These are phyloP conservation scores for Zele albiditarsus DNA, from an alignment of 2,888 invertebrate species.

Conservation along the genomic window DNA sequence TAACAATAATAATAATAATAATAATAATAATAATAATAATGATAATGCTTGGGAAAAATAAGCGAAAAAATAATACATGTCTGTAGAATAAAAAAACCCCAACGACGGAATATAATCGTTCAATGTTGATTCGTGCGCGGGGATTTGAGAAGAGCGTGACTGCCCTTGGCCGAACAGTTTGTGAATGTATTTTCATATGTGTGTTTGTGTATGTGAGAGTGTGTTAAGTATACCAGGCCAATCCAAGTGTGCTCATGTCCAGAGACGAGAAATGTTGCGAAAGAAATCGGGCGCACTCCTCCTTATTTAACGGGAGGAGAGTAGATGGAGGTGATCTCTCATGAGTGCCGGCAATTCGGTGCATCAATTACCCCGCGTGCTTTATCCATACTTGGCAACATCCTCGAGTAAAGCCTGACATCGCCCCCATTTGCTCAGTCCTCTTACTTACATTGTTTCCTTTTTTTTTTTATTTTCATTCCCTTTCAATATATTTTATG, in stretches of 20 bases:
- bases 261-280: constrained; percentile 42
- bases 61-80: background rate
- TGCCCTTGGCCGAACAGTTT: constrained; percentile 52
- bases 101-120: constrained; percentile 32
- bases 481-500: background rate
- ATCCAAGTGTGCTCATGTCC: constrained; percentile 47
- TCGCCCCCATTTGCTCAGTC: constrained; percentile 15
- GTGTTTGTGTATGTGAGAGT: background rate
- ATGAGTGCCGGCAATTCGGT: constrained; percentile 46
- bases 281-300: constrained; percentile 32
- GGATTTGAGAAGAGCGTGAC: constrained; percentile 44
- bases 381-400: constrained; percentile 39
- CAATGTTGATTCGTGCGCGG: constrained; percentile 12
- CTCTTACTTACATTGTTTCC: background rate
- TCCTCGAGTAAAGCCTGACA: constrained; percentile 15
- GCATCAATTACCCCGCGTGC: constrained; percentile 54
- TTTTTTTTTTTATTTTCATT: background rate
- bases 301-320: background rate
- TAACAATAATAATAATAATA: constrained; percentile 13
- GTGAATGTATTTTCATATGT: constrained; percentile 7
- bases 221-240: constrained; percentile 40
- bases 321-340: constrained; percentile 11
- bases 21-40: constrained; percentile 17
- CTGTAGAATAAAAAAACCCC: background rate
- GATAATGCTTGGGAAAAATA: background rate